Conservation (phyloP, 2,888 invertebrate species). For the Sminthurides aquaticus region DNA sequence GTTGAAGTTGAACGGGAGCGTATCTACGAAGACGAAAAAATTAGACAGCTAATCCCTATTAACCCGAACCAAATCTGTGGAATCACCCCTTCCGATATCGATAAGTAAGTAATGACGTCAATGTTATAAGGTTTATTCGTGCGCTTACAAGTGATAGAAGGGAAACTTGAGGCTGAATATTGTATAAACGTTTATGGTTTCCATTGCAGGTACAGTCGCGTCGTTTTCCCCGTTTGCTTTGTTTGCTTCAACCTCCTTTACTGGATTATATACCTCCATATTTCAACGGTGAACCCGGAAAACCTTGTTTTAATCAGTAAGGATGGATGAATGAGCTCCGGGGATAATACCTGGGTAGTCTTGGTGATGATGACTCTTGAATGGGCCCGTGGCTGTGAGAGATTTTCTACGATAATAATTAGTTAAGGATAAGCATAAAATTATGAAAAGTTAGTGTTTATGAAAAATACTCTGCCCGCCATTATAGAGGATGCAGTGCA, state of each 20-base stretch:
- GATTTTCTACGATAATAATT: no score
- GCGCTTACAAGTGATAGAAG: not conserved
- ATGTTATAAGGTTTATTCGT: not conserved
- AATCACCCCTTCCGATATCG: slow-evolving; percentile 93
- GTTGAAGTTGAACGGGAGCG: slow-evolving; percentile 22
- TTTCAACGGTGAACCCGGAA: slow-evolving; percentile 88
- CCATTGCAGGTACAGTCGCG: slow-evolving; percentile 66
- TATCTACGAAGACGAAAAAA: slow-evolving; percentile 31
- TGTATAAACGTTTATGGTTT: no score
- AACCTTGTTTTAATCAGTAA: slow-evolving; percentile 67
- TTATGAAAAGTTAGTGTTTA: no score
- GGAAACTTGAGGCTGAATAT: not conserved
- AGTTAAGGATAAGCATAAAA: no score
- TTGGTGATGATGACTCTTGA: no score
- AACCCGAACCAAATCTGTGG: slow-evolving; percentile 50
- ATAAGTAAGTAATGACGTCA: slow-evolving; percentile 65
- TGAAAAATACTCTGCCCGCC: no score
- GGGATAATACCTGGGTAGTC: no score
- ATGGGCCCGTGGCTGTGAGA: no score
- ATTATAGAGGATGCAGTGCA: no score
- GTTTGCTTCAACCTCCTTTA: slow-evolving; percentile 97
- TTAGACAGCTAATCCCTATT: slow-evolving; percentile 40
- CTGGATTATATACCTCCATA: slow-evolving; percentile 94
- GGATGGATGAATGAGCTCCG: slow-evolving; percentile 10
- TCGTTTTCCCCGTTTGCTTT: slow-evolving; percentile 96